These are phyloP conservation scores for Acromyrmex echinatior DNA, from an alignment of 1,140 invertebrate species.

Conservation along the genomic window DNA sequence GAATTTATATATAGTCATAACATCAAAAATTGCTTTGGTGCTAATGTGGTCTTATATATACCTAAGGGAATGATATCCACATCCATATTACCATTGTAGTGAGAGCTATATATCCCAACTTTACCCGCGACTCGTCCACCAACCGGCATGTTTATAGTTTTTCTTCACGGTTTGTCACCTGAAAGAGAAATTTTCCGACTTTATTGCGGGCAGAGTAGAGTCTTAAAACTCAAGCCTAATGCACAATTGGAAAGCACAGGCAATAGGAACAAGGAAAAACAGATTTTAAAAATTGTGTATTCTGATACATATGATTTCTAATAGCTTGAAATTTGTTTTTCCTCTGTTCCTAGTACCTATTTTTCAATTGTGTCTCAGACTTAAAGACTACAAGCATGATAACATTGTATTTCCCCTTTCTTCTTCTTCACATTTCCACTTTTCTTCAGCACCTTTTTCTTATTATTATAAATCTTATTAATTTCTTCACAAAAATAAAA, in stretches of 20 bases:
- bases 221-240: neutral
- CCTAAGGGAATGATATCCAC: constrained; percentile 63
- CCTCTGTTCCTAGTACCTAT: no score
- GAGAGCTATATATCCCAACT: constrained; percentile 90
- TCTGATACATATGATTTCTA: no score
- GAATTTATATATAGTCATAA: neutral
- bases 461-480: neutral
- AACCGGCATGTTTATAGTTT: constrained; percentile 83
- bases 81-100: constrained; percentile 88
- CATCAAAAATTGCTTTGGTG: constrained; percentile 32
- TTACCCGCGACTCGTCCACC: constrained; percentile 91
- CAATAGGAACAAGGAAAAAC: no score
- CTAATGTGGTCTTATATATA: constrained; percentile 1
- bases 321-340: no score
- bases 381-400: neutral
- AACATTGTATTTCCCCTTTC: neutral
- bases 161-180: constrained; percentile 72
- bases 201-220: neutral
- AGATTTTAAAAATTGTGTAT: no score
- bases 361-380: no score
- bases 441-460: neutral
- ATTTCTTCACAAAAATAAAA: neutral
- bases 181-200: constrained; percentile 42
- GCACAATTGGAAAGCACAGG: no score
- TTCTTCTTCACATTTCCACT: neutral